Base-by-base conservation (phyloP, 2,797 vertebrate genomes). In the Podarcis lilfordi region DNA sequence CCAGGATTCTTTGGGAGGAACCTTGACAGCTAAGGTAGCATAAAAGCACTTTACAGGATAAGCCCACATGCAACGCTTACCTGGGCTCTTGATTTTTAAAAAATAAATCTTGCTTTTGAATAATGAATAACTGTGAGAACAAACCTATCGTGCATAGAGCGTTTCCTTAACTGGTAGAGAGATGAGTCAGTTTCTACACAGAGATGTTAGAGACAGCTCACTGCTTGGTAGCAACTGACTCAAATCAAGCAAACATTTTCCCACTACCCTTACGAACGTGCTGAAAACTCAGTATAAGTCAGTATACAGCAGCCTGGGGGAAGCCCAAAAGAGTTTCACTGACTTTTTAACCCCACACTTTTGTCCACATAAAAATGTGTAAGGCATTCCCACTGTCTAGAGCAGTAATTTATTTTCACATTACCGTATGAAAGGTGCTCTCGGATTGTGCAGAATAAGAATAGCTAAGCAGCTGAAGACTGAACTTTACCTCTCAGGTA, bases 91-190 rank as follows among this genome's bases (percentile, higher is more conserved):
- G 61, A 71, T 27, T 68, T 68, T 0, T 9, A 69, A 69, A 69
- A 74, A 35, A 11, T 32, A 85, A 85, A 66, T 64, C 37, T 76
- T 85, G 84, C 37, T 25, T 75, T 61, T 64, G 35, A 85, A 64
- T 64, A 77, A n/a, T 21, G 59, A 6, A 21, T 23, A 13, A 35
- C 69, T 37, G 35, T 87, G 80, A 66, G 25, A 83, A 66, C 1
- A 0, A 84, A 45, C 88, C 43, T 93, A 92, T 92, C 93, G 92
- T 94, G 94, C 91, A 85, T 79, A 17, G 37, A 78, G 82, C 3
- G 3, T n/a, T 81, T 75, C 25, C 6, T 45, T 19, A 10, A 59
- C 75, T 32, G 32, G 79, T 66, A 32, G 50, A 72, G 88, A 89
- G 55, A 92, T 92, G 90, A 92, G 1, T 91, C 94, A 93, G 81